Conservation (phyloP, 2,888 invertebrate species). For the Synergus japonicus region DNA sequence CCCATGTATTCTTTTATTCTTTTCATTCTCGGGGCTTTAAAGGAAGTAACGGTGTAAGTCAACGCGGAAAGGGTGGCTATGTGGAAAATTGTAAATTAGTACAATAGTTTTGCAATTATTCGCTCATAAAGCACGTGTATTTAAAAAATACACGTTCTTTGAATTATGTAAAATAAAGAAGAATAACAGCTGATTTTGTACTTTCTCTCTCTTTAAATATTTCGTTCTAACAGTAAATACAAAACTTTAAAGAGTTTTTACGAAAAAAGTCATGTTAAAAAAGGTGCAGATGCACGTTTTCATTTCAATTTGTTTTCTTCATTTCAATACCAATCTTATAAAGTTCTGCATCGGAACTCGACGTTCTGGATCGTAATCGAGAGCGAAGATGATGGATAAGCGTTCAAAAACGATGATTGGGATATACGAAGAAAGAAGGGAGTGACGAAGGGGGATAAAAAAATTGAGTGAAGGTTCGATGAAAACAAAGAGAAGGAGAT, state of each 20-base stretch:
- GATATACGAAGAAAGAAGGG: not conserved
- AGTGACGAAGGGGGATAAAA: not conserved
- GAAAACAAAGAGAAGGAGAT: not conserved
- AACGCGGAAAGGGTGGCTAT: not conserved
- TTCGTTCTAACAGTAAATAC: no score
- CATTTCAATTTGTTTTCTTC: not conserved
- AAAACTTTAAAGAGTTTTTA: no score
- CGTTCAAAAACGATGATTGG: constrained; percentile 36
- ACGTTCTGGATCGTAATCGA: constrained; percentile 59
- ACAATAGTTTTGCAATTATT: constrained; percentile 56
- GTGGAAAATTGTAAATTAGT: not conserved
- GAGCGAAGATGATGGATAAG: constrained; percentile 63
- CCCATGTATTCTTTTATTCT: not conserved
- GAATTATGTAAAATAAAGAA: no score
- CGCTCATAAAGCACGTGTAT: constrained; percentile 59
- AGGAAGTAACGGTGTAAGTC: not conserved
- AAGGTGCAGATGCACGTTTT: no score
- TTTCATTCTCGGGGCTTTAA: not conserved
- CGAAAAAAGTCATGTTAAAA: no score
- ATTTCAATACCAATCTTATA: not conserved
- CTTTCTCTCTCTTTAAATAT: no score
- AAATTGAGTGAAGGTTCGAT: not conserved
- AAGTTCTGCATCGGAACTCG: constrained; percentile 39
- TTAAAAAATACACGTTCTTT: not conserved
- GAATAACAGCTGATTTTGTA: no score